A percentile compares a stretch with the other conserved stretches of the same genome.
Evolutionary conservation across 2,113 vertebrate species (phyloP).

Genomic region (Eleginops maclovinus): DNA sequence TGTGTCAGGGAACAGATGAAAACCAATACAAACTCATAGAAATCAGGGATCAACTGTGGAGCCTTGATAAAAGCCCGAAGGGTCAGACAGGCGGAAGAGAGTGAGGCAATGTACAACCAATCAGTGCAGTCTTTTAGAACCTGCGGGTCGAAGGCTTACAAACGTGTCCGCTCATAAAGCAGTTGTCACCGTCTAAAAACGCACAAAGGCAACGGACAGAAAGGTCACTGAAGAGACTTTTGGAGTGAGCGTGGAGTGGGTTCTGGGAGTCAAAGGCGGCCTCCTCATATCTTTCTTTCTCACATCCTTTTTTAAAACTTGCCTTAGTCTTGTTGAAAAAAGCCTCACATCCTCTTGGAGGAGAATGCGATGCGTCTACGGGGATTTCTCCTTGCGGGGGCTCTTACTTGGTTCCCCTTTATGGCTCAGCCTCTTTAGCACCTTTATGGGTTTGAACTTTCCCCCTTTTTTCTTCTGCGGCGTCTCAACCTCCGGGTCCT

Average conservation of each 20-base stretch:
- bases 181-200: conserved; percentile 28
- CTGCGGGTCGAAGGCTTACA: conserved; percentile 1
- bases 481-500: conserved; percentile 80
- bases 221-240: conserved; percentile 1
- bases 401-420: conserved; percentile 89
- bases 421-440: conserved; percentile 90
- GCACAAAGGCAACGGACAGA: conserved; percentile 55
- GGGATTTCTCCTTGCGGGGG: conserved; percentile 85
- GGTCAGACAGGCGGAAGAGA: neutral
- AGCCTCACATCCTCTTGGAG: conserved; percentile 10
- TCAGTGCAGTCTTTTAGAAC: conserved; percentile 35
- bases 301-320: neutral
- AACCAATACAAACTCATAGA: conserved; percentile 10
- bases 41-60: conserved; percentile 4
- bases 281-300: conserved; percentile 5
- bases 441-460: conserved; percentile 97
- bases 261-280: neutral
- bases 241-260: conserved; percentile 4
- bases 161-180: conserved; percentile 47
- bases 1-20: neutral
- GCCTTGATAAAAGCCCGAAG: conserved; percentile 13
- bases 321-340: conserved; percentile 32
- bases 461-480: conserved; percentile 89
- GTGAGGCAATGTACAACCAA: conserved; percentile 14
- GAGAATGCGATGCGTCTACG: conserved; percentile 5